These are phyloP conservation scores for Dufourea novaeangliae DNA, from an alignment of 1,140 invertebrate species.

Conservation along the genomic window DNA sequence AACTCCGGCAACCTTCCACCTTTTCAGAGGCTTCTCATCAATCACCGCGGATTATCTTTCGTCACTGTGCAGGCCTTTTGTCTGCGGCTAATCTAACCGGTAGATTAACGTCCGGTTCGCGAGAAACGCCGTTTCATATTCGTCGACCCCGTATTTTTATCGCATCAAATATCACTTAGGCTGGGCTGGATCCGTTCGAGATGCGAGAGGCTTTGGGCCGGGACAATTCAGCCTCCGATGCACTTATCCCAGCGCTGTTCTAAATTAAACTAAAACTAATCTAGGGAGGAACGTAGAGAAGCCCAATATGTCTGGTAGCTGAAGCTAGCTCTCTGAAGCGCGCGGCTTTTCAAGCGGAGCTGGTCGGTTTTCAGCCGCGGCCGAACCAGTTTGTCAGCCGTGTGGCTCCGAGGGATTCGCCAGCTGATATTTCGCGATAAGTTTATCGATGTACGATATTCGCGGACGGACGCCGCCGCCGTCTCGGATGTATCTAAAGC, in stretches of 20 bases:
- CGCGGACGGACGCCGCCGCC: slow-evolving; percentile 49
- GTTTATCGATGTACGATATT: slow-evolving; percentile 65
- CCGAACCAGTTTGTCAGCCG: slow-evolving; percentile 55
- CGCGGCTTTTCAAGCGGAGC: slow-evolving; percentile 36
- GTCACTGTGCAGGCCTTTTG: slow-evolving; percentile 21
- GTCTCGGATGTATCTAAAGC: slow-evolving; percentile 56
- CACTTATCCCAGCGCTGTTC: background rate
- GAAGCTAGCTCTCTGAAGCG: slow-evolving; percentile 11
- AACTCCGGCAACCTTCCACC: slow-evolving; percentile 23
- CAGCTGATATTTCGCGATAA: slow-evolving; percentile 62
- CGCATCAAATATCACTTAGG: slow-evolving; percentile 34
- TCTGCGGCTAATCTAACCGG: slow-evolving; percentile 15
- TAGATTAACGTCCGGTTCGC: slow-evolving; percentile 30
- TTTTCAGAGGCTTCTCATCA: slow-evolving; percentile 20
- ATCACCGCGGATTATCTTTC: slow-evolving; percentile 42
- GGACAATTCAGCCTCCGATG: background rate
- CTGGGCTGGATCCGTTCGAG: background rate
- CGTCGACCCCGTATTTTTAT: slow-evolving; percentile 12
- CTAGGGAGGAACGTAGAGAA: too few relatives aligned
- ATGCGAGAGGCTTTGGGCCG: background rate
- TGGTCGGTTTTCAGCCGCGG: slow-evolving; percentile 25
- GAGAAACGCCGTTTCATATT: slow-evolving; percentile 15
- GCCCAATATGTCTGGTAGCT: too few relatives aligned
- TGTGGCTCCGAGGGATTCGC: slow-evolving; percentile 51
- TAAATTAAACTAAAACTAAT: too few relatives aligned